A percentile compares a stretch with the other conserved stretches of the same genome.
Conservation (phyloP, 1,140 invertebrate species). For the Leptinotarsa undecemlineata region DNA sequence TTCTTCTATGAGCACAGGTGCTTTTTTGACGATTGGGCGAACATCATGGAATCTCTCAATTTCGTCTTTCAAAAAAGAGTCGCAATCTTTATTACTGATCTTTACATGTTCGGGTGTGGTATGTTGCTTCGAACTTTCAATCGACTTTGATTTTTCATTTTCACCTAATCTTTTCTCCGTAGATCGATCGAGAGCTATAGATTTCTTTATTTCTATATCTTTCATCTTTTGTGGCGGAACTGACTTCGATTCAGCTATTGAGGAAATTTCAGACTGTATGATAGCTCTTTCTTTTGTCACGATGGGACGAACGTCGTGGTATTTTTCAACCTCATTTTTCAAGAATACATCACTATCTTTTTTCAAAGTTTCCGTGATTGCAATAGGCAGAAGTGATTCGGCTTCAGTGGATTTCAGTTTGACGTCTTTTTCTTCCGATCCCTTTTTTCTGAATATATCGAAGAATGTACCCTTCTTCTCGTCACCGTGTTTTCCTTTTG, state of each 20-base stretch:
- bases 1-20: neutral
- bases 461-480: constrained; percentile 37
- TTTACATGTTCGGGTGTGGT: neutral
- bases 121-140: too few species aligned
- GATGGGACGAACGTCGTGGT: constrained; percentile 35
- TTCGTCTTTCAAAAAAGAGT: constrained; percentile 33
- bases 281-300: neutral
- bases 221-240: neutral
- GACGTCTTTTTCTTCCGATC: constrained; percentile 14
- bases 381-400: neutral
- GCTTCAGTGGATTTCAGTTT: neutral
- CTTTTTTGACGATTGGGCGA: neutral
- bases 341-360: constrained; percentile 27
- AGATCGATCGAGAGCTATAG: constrained; percentile 26
- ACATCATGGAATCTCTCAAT: constrained; percentile 35
- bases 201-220: constrained; percentile 8
- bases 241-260: constrained; percentile 30
- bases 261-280: constrained; percentile 26
- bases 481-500: constrained; percentile 21
- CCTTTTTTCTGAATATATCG: constrained; percentile 25
- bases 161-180: constrained; percentile 18
- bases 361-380: constrained; percentile 22
- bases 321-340: constrained; percentile 32
- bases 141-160: neutral
- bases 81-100: constrained; percentile 16